Base-by-base conservation (phyloP, 2,888 invertebrate species). In the Cecidostiba fungosa region DNA sequence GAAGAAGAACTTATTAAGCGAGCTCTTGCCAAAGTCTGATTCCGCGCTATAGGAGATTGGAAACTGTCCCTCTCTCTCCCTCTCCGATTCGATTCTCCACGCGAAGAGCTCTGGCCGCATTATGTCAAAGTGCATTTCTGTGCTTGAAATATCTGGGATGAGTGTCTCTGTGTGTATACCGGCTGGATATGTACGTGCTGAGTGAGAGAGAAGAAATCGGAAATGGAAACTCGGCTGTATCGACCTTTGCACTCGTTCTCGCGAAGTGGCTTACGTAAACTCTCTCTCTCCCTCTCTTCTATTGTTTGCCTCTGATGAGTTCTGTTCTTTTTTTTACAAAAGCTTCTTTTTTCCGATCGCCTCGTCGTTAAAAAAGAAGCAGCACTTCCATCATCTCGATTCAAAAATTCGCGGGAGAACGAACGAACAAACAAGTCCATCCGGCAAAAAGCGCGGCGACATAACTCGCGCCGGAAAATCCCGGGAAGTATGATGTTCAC, bases 1-100 rank as follows among this genome's bases (percentile, higher is more conserved):
- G 73, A 23, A 54, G 59, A 81, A 74, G 85, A 87, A 87, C 87
- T 87, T 87, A 83, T 84, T 85, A 85, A 87, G 77, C 62, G 87
- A 81, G 54, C 74, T 83, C 81, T 85, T 87, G 82, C 83, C 87
- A 87, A 87, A 87, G 85, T 83, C 83, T 50, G 77, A 78, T 78
- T 82, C 54, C 66, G 16, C 82, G 16, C 82, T 47, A 62, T n/a
- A 74, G 77, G 76, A 84, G 81, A 81, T 83, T 86, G 86, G 77
- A 80, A 80, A 81, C 80, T 84, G 47, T 82, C 54, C 14, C 54
- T 72, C 29, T 43, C 70, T 26, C 82, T 62, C 77, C 50, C 26
- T n/a, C 80, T 77, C 77, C 85, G 82, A 84, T 77, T 82, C 85
- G 82, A 85, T 82, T 74, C 77, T 69, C 32, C 50, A 72, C 72